Evolutionary conservation across 2,113 vertebrate species (phyloP).

Genomic region (Crypturellus undulatus): DNA sequence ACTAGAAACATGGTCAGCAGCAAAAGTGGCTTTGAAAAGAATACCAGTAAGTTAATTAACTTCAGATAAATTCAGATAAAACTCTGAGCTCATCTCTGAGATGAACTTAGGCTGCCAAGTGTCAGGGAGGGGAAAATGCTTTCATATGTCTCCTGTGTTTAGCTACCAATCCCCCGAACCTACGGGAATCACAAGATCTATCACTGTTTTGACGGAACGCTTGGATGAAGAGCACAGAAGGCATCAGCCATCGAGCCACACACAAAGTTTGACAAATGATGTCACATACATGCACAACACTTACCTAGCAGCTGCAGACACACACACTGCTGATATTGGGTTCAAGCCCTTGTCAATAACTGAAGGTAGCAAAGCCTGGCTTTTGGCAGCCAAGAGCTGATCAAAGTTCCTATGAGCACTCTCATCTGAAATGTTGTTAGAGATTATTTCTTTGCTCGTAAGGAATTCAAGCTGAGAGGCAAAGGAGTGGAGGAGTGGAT

Average conservation of each 20-base stretch:
- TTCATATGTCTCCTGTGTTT: not conserved
- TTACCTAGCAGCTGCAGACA: constrained; percentile 11
- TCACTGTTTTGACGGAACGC: not conserved
- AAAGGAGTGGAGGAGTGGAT: not conserved
- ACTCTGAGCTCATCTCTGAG: not conserved
- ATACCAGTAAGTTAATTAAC: not conserved
- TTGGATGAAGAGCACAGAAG: not conserved
- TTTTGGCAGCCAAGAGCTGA: constrained; percentile 11
- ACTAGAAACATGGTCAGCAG: not conserved
- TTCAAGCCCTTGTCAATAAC: constrained; percentile 19
- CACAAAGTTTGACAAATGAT: constrained; percentile 18
- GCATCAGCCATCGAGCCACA: constrained; percentile 20
- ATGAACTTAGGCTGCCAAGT: constrained; percentile 4
- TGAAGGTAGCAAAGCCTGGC: not conserved
- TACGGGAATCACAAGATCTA: constrained; percentile 4
- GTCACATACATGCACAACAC: not conserved
- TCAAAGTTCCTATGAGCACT: not conserved
- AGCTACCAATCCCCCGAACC: not conserved
- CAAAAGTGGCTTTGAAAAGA: not conserved
- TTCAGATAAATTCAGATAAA: constrained; percentile 22
- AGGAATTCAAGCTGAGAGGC: not conserved
- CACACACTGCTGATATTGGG: not conserved
- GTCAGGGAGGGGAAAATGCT: constrained; percentile 1
- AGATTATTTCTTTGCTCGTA: not conserved
- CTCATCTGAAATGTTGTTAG: not conserved